These are phyloP conservation scores for Chouioia cunea DNA, from an alignment of 2,888 invertebrate genomes.

Conservation along the genomic window DNA sequence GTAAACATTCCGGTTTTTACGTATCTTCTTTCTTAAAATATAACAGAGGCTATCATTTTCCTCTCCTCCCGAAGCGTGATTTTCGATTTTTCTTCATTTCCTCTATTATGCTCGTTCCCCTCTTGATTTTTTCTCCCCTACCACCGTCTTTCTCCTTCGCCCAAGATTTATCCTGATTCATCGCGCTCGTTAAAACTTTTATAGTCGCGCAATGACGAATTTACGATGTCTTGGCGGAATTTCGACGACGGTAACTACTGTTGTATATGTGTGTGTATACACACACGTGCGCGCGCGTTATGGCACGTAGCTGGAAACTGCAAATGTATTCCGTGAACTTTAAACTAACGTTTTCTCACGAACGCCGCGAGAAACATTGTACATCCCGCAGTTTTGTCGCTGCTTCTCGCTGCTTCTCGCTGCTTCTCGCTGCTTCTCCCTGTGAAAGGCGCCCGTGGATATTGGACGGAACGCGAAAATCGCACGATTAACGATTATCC, in stretches of 20 bases:
- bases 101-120: neutral
- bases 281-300: slow-evolving; percentile 11
- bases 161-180: slow-evolving; percentile 46
- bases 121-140: neutral
- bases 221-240: slow-evolving; percentile 47
- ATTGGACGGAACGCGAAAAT: too few relatives aligned
- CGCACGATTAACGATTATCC: too few relatives aligned
- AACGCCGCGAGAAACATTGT: too few relatives aligned
- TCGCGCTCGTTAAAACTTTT: slow-evolving; percentile 47
- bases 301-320: slow-evolving; percentile 26
- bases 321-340: slow-evolving; percentile 29
- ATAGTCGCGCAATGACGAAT: slow-evolving; percentile 46
- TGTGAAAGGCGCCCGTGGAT: too few relatives aligned
- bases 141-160: neutral
- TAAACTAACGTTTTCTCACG: slow-evolving; percentile 27
- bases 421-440: too few relatives aligned
- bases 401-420: slow-evolving; percentile 27
- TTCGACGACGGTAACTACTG: slow-evolving; percentile 42
- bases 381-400: neutral
- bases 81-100: slow-evolving; percentile 38
- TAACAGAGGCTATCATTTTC: neutral
- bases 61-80: slow-evolving; percentile 7
- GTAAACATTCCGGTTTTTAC: slow-evolving; percentile 3
- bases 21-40: neutral
- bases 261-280: neutral